Base-by-base conservation (phyloP, 2,888 invertebrate genomes). In the Drosophila atripex region DNA sequence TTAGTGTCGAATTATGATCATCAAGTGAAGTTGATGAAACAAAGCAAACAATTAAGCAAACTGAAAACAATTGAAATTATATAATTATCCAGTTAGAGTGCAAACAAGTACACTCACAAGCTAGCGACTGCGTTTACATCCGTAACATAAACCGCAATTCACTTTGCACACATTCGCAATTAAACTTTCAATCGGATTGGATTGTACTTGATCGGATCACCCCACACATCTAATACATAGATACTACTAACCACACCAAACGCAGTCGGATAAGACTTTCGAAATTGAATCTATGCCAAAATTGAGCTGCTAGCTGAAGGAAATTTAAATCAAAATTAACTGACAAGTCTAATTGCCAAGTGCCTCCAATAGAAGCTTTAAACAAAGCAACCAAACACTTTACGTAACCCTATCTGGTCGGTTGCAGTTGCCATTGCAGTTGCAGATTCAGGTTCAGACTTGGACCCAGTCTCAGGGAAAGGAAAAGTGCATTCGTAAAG, bases 321-420 rank as follows among this genome's bases (percentile, higher is more conserved):
- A 78, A 75, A 76, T 69, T 59, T 7, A 45, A 79, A 78, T 80
- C 76, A 82, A 85, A 82, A 87, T 77, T 75, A 51, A 60, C 53
- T 57, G 49, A 58, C 14, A 52, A 52, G 47, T 57, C 57, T 52
- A 64, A 38, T 55, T 28, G 18, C n/a, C 11, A 61, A 71, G 78
- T 80, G 79, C 83, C 83, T 76, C 50, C 66, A 58, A 63, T 50
- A 54, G 43, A 70, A 78, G 76, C 75, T 80, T 80, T 70, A 73
- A 64, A 53, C 60, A 52, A 71, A 80, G 74, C 73, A 72, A 51
- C 63, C 61, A 55, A 71, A 68, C 72, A 70, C 64, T 80, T 83
- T 83, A 83, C 84, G 84, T 86, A 83, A 83, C 86, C 61, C 75
- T 66, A 57, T 61, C 75, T 73, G 60, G 50, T 56, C 63, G 50